Evolutionary conservation across 2,113 vertebrate genomes (phyloP).

Genomic region (Siphamia tubifer): DNA sequence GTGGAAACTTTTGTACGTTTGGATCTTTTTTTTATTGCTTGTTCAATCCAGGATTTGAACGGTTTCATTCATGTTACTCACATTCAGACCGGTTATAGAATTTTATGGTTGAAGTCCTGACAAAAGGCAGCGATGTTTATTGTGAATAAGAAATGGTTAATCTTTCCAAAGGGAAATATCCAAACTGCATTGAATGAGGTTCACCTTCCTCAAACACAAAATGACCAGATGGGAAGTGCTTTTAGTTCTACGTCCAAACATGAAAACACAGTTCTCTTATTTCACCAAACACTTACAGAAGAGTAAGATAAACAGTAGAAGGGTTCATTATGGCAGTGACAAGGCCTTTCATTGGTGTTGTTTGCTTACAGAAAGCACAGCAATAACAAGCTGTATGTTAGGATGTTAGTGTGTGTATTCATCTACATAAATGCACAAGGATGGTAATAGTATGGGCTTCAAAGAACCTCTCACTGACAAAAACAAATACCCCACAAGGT

Average conservation of each 20-base stretch:
- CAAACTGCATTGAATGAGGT: background rate
- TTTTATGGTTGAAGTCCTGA: background rate
- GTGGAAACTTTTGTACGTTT: constrained; percentile 21
- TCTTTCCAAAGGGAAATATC: constrained; percentile 4
- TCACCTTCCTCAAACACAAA: background rate
- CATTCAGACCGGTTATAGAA: background rate
- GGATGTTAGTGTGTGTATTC: background rate
- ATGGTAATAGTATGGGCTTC: constrained; percentile 1
- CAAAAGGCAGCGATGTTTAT: constrained; percentile 21
- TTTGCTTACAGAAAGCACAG: constrained; percentile 1
- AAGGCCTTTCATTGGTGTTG: constrained; percentile 19
- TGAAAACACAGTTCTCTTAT: constrained; percentile 7
- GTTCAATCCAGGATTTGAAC: constrained; percentile 12
- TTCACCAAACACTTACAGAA: constrained; percentile 13
- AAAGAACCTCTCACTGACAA: background rate
- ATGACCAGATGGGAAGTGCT: background rate
- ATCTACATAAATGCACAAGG: constrained; percentile 11
- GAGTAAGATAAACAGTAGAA: constrained; percentile 6
- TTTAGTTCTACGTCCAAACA: constrained; percentile 15
- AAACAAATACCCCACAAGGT: background rate
- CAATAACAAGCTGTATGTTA: background rate
- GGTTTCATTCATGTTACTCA: background rate
- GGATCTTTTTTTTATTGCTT: constrained; percentile 24
- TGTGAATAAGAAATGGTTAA: background rate
- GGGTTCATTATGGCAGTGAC: background rate